These are phyloP conservation scores for Butastur rufipennis DNA, from an alignment of 2,113 vertebrate species.

Conservation along the genomic window DNA sequence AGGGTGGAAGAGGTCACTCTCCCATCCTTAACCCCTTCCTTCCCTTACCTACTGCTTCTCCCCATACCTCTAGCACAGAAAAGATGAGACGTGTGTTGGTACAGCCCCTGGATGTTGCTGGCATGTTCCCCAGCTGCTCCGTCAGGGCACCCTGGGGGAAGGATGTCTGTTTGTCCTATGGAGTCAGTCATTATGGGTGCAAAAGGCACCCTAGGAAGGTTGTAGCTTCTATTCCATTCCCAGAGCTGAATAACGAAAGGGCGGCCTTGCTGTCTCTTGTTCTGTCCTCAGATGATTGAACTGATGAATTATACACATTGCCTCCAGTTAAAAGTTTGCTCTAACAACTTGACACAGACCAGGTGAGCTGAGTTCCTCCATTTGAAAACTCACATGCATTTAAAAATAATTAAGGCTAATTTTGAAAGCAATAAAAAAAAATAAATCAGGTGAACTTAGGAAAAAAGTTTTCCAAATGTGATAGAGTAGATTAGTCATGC, in stretches of 20 bases:
- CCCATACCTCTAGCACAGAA: not conserved
- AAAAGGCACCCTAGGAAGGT: not conserved
- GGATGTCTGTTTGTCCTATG: not conserved
- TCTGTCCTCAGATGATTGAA: not conserved
- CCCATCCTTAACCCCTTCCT: not conserved
- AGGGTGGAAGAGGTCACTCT: not conserved
- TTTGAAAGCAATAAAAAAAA: not conserved
- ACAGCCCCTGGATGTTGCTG: not conserved
- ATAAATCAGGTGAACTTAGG: not conserved
- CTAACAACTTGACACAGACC: not conserved
- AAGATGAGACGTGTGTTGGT: not conserved
- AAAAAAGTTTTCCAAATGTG: not conserved
- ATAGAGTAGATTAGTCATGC: not conserved
- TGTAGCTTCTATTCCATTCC: not conserved
- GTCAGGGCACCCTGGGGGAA: not conserved
- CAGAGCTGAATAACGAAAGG: not conserved
- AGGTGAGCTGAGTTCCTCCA: not conserved
- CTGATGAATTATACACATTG: not conserved
- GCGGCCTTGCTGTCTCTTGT: not conserved
- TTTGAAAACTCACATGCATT: not conserved
- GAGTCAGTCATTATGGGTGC: not conserved
- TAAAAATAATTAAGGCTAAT: not conserved
- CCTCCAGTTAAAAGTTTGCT: not conserved
- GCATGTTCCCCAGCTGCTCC: accelerated
- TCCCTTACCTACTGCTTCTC: not conserved